phyloP scores from a whole-genome alignment of 2,797 vertebrate species.

The Graptemys geographica region DNA sequence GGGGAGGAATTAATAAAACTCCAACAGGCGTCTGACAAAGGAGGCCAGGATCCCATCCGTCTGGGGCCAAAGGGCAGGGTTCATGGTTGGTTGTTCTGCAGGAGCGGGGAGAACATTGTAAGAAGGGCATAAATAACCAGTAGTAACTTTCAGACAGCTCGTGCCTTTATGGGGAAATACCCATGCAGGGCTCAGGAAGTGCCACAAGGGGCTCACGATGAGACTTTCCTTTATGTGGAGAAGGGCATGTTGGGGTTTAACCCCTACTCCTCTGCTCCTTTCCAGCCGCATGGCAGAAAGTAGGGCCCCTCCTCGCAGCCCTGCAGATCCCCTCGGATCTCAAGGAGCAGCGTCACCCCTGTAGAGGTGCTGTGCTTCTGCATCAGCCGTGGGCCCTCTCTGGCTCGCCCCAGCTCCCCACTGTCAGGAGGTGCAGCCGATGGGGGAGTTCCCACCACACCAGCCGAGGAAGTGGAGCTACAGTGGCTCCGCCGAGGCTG shows the following conservation, averaged over 20 bases:
- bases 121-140: neutral
- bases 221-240: neutral
- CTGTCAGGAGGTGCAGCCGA: rapidly evolving
- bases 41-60: neutral
- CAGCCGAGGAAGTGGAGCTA: neutral
- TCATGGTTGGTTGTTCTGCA: neutral
- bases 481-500: neutral
- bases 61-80: neutral
- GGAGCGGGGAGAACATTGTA: neutral
- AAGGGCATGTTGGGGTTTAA: neutral
- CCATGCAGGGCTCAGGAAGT: neutral
- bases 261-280: neutral
- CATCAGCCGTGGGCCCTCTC: neutral
- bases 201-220: neutral
- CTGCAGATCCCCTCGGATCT: neutral
- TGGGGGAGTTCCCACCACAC: rapidly evolving
- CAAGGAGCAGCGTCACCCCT: rapidly evolving
- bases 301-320: neutral
- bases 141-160: neutral
- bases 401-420: neutral
- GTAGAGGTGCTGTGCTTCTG: neutral
- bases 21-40: neutral
- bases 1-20: neutral
- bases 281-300: neutral
- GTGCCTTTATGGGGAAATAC: neutral